Percentiles rank a stretch among this genome's conserved stretches.
Conservation (phyloP, 2,888 invertebrate species). For the Parasteatoda lunata region DNA sequence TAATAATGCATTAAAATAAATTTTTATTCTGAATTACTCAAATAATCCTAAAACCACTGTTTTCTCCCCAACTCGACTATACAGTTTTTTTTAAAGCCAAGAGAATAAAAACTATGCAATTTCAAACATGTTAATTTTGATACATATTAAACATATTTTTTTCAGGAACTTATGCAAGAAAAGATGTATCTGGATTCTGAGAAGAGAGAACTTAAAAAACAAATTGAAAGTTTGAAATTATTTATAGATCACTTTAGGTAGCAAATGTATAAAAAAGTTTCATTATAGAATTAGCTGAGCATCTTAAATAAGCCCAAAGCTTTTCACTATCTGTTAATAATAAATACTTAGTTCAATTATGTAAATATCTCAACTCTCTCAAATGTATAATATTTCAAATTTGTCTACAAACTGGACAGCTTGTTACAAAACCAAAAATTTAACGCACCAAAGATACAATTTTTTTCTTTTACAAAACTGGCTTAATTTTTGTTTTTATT, state of each 20-base stretch:
- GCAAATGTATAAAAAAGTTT: slow-evolving; percentile 6
- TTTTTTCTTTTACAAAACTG: too few species aligned
- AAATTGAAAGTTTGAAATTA: slow-evolving; percentile 56
- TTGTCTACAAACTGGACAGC: too few species aligned
- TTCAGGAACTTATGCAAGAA: slow-evolving; percentile 63
- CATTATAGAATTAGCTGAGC: not conserved
- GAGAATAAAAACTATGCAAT: not conserved
- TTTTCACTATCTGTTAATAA: not conserved
- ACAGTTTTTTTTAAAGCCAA: not conserved
- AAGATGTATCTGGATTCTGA: slow-evolving; percentile 63
- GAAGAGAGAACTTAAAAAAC: slow-evolving; percentile 37
- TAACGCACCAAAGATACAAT: too few species aligned
- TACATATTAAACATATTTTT: not conserved
- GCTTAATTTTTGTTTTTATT: too few species aligned
- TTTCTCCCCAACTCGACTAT: not conserved
- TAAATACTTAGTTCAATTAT: too few species aligned
- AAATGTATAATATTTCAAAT: too few species aligned
- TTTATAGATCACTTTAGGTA: slow-evolving; percentile 65
- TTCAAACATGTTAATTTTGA: not conserved
- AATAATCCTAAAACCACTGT: not conserved
- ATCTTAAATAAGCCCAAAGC: slow-evolving; percentile 35
- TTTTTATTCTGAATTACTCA: not conserved
- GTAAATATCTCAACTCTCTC: too few species aligned
- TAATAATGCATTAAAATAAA: not conserved
- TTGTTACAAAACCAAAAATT: too few species aligned